Conservation (phyloP, 1,140 invertebrate species). For the Apolygus lucorum region DNA sequence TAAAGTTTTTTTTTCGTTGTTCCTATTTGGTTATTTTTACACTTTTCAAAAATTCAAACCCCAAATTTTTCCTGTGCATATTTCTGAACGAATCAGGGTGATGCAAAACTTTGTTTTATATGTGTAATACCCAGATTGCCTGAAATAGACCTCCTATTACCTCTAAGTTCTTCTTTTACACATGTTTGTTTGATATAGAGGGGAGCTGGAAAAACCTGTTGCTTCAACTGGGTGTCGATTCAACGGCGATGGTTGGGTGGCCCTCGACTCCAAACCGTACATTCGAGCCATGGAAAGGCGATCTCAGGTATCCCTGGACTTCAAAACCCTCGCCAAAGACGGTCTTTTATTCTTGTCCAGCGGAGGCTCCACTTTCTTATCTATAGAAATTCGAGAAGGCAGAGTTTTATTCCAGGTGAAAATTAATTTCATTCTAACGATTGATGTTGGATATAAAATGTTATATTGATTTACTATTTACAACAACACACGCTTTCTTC, state of each 20-base stretch:
- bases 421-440: too few species aligned
- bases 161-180: not conserved
- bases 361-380: constrained; percentile 63
- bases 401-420: constrained; percentile 60
- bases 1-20: too few species aligned
- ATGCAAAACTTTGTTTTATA: too few species aligned
- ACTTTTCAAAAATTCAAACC: too few species aligned
- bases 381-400: constrained; percentile 73
- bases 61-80: too few species aligned
- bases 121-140: too few species aligned
- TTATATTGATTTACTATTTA: too few species aligned
- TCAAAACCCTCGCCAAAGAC: constrained; percentile 77
- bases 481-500: too few species aligned
- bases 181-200: not conserved
- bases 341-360: constrained; percentile 82
- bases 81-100: too few species aligned
- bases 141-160: not conserved
- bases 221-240: constrained; percentile 65
- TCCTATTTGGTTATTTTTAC: too few species aligned
- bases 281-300: constrained; percentile 42
- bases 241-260: constrained; percentile 74
- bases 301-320: constrained; percentile 59
- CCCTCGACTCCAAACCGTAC: constrained; percentile 50
- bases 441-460: too few species aligned
- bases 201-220: constrained; percentile 15